These are phyloP conservation scores for Argyra leucocephala DNA, from an alignment of 2,888 invertebrate species.

Conservation along the genomic window DNA sequence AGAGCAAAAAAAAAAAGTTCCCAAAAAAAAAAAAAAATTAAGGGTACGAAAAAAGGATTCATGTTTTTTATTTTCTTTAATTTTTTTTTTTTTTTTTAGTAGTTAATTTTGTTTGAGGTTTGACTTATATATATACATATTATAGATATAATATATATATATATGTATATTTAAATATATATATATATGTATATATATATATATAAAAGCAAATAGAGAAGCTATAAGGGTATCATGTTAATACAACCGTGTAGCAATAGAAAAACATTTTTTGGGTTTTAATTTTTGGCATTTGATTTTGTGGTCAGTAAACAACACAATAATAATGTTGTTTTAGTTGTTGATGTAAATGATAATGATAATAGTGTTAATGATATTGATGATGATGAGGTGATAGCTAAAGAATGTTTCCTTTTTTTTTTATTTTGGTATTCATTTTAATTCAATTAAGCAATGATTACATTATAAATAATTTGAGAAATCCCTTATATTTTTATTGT, in stretches of 20 bases:
- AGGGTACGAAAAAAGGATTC: not conserved
- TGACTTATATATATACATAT: not conserved
- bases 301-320: not conserved
- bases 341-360: not conserved
- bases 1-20: not conserved
- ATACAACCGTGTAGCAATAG: too few species aligned
- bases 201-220: not conserved
- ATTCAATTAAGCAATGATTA: slow-evolving; percentile 1
- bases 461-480: not conserved
- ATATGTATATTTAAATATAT: not conserved
- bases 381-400: not conserved
- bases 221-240: too few species aligned
- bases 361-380: not conserved
- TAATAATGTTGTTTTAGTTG: not conserved
- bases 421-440: not conserved
- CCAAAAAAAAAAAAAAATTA: not conserved
- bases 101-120: not conserved
- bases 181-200: not conserved
- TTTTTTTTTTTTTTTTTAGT: too few species aligned
- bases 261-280: not conserved
- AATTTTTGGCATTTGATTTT: not conserved
- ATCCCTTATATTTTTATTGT: not conserved
- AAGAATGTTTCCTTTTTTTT: not conserved
- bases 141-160: not conserved
- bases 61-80: too few species aligned